Conservation (phyloP, 2,797 vertebrate genomes). For the Apodemus agrarius region DNA sequence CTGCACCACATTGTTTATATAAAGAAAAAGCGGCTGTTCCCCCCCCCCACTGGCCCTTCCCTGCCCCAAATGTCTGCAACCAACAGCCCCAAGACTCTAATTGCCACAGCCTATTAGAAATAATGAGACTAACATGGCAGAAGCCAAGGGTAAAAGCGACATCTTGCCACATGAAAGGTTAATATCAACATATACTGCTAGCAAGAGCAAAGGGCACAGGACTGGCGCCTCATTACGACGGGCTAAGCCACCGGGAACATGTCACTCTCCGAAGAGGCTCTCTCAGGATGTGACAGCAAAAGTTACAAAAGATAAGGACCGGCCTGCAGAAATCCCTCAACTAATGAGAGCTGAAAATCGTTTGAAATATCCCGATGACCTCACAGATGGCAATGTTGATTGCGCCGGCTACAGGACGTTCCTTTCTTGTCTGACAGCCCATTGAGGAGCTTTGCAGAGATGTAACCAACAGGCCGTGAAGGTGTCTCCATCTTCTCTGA, state of each 20-base stretch:
- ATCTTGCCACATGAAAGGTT: slow-evolving; percentile 87
- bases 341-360: slow-evolving; percentile 94
- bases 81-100: slow-evolving; percentile 89
- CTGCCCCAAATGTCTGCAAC: slow-evolving; percentile 76
- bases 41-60: slow-evolving; percentile 66
- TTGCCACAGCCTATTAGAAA: slow-evolving; percentile 91
- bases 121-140: slow-evolving; percentile 90
- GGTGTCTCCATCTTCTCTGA: slow-evolving; percentile 94
- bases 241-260: slow-evolving; percentile 90
- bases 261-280: slow-evolving; percentile 89
- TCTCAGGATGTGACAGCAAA: slow-evolving; percentile 91
- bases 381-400: slow-evolving; percentile 91
- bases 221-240: slow-evolving; percentile 91
- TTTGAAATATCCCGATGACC: slow-evolving; percentile 93
- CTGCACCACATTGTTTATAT: slow-evolving; percentile 78
- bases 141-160: slow-evolving; percentile 85
- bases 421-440: slow-evolving; percentile 91
- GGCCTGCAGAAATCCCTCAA: slow-evolving; percentile 88
- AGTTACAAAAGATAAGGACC: slow-evolving; percentile 90
- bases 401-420: slow-evolving; percentile 91
- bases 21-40: slow-evolving; percentile 82
- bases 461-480: slow-evolving; percentile 97
- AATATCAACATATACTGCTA: slow-evolving; percentile 88
- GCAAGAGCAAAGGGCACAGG: slow-evolving; percentile 86
- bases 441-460: slow-evolving; percentile 91